Conservation (phyloP, 64 coral and sea anemone species). For the Pachyseris speciosa region DNA sequence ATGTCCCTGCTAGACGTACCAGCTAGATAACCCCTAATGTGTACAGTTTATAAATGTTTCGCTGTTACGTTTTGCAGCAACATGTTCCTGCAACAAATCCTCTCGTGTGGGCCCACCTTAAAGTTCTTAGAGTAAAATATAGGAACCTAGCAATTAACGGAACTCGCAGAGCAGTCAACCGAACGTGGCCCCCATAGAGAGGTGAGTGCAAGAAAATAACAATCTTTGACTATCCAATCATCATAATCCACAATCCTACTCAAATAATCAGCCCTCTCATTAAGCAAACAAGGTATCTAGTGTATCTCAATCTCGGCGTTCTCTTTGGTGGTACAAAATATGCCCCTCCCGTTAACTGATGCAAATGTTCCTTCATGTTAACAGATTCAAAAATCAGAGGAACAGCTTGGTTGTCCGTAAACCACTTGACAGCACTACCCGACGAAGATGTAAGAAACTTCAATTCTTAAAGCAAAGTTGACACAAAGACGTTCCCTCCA, state of each 20-base stretch:
- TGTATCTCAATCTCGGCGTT: not conserved
- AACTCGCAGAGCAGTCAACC: conserved; percentile 64
- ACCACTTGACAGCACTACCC: conserved; percentile 23
- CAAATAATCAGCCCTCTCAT: conserved; percentile 54
- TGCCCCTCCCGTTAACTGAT: not conserved
- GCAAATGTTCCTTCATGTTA: conserved; percentile 49
- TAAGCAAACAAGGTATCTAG: conserved; percentile 33
- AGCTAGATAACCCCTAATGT: too few relatives aligned
- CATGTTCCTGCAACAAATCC: too few relatives aligned
- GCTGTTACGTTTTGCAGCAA: too few relatives aligned
- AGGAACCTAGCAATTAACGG: not conserved
- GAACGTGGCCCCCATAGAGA: conserved; percentile 27
- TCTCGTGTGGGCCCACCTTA: too few relatives aligned
- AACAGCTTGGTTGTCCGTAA: conserved; percentile 68
- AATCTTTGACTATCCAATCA: conserved; percentile 51
- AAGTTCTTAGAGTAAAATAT: conserved; percentile 37
- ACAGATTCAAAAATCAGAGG: conserved; percentile 50
- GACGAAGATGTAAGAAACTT: not conserved
- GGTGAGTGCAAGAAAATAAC: conserved; percentile 20
- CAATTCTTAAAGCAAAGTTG: conserved; percentile 14
- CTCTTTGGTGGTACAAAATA: conserved; percentile 19
- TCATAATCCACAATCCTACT: conserved; percentile 67
- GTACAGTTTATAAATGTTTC: too few relatives aligned
- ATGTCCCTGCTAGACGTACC: too few relatives aligned
- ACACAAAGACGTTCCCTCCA: conserved; percentile 48